Evolutionary conservation across 2,113 vertebrate genomes (phyloP).

Genomic region (Cyanoderma ruficeps): DNA sequence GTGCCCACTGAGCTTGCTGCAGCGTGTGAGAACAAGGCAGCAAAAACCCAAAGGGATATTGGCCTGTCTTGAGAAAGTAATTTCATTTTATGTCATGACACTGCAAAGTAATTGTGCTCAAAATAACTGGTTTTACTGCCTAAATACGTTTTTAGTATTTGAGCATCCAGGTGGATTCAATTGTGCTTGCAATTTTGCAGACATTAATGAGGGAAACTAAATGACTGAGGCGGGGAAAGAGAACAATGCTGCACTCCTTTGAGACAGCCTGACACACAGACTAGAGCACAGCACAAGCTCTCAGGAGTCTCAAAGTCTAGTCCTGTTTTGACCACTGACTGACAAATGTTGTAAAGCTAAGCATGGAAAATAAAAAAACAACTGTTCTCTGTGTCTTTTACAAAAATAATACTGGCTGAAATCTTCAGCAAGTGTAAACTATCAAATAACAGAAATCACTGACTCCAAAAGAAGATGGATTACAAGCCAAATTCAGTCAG

Average conservation of each 20-base stretch:
- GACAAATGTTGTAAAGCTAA: neutral
- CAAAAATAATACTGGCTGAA: neutral
- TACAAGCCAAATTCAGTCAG: neutral
- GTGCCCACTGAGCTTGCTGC: neutral
- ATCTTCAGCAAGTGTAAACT: neutral
- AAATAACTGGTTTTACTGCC: constrained; percentile 30
- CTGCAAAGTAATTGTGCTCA: neutral
- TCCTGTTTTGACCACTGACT: neutral
- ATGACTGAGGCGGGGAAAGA: neutral
- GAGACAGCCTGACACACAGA: neutral
- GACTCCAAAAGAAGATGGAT: neutral
- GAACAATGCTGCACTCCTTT: neutral
- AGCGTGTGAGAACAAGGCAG: neutral
- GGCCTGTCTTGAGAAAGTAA: neutral
- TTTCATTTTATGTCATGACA: constrained; percentile 6
- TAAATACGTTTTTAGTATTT: constrained; percentile 21
- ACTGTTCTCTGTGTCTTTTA: neutral
- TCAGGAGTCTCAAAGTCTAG: neutral
- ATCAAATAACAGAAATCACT: neutral
- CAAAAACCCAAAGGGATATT: neutral
- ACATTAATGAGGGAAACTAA: neutral
- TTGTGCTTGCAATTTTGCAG: constrained; percentile 29
- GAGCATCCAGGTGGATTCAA: constrained; percentile 19
- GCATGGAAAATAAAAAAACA: neutral
- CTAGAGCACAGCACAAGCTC: neutral